Evolutionary conservation across 1,140 invertebrate species (phyloP).

Genomic region (Magallana gigas): DNA sequence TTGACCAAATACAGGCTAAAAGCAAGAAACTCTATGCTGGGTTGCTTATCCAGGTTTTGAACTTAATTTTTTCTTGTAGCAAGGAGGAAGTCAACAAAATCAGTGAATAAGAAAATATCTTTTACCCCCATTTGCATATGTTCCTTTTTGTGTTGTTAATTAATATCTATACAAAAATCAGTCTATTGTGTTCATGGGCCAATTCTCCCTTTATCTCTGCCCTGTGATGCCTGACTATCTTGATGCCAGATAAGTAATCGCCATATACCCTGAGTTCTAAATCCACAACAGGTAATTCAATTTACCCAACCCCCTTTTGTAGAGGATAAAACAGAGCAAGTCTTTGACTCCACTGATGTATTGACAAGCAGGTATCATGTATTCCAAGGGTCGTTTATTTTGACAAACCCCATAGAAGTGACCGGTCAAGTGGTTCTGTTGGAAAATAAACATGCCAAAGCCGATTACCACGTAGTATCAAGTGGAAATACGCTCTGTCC

Average conservation of each 20-base stretch:
- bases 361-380: conserved; percentile 3
- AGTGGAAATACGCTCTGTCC: conserved; percentile 17
- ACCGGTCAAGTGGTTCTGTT: conserved; percentile 32
- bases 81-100: background rate
- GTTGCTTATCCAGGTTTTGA: background rate
- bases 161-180: conserved; percentile 35
- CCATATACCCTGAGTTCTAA: conserved; percentile 6
- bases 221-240: conserved; percentile 10
- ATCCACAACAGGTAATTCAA: background rate
- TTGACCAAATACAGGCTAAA: background rate
- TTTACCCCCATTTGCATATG: conserved; percentile 5
- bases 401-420: background rate
- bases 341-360: background rate
- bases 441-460: background rate
- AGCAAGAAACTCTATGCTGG: background rate
- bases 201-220: background rate
- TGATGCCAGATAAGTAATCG: conserved; percentile 19
- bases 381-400: conserved; percentile 16
- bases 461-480: conserved; percentile 15
- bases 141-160: conserved; percentile 6
- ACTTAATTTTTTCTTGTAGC: background rate
- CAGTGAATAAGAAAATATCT: background rate
- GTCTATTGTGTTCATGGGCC: conserved; percentile 23
- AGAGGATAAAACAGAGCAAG: conserved; percentile 8
- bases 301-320: background rate